Evolutionary conservation across 2,888 invertebrate species (phyloP).

Genomic region (Ferrisia virgata): DNA sequence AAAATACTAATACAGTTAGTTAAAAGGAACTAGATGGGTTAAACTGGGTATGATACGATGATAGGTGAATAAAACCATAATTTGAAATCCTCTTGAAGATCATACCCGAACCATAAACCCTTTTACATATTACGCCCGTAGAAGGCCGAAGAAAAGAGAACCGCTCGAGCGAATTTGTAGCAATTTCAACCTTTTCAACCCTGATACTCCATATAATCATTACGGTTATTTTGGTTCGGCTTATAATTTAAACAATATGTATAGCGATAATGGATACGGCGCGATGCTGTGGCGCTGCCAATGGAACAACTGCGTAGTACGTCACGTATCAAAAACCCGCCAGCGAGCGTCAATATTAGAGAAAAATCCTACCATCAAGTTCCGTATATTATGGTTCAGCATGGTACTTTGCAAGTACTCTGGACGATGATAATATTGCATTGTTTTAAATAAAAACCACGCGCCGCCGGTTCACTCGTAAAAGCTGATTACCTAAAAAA

Average conservation of each 20-base stretch:
- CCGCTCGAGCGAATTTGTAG: background rate
- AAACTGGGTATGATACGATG: too few relatives aligned
- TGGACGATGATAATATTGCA: background rate
- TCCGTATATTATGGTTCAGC: background rate
- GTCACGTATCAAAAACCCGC: background rate
- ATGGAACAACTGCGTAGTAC: too few relatives aligned
- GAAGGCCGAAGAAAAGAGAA: background rate
- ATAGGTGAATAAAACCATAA: background rate
- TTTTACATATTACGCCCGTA: background rate
- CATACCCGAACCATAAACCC: background rate
- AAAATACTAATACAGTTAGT: too few relatives aligned
- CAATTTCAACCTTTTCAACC: background rate
- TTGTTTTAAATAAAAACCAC: slow-evolving; percentile 14
- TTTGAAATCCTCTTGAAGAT: background rate
- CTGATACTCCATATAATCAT: slow-evolving; percentile 1
- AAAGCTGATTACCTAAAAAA: slow-evolving; percentile 17
- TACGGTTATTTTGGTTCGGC: background rate
- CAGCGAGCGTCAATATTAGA: background rate
- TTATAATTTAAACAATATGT: background rate
- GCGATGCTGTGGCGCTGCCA: background rate
- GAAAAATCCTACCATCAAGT: background rate
- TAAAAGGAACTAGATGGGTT: too few relatives aligned
- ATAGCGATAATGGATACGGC: background rate
- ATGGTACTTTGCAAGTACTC: background rate
- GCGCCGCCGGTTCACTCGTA: slow-evolving; percentile 5